Base-by-base conservation (phyloP, 2,888 invertebrate species). In the Blastobasis adustella region DNA sequence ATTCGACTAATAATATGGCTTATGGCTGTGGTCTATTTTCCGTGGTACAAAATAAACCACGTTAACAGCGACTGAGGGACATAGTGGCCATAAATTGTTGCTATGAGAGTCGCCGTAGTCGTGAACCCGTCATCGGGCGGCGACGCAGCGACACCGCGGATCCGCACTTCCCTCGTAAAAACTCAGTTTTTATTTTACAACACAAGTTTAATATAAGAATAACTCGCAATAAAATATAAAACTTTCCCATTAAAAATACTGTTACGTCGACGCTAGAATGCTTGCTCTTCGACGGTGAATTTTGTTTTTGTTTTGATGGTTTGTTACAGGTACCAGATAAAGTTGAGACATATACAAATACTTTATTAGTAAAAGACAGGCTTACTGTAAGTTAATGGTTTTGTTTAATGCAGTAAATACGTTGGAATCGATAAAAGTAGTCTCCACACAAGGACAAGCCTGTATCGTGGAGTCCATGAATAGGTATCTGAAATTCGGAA, bases 11-110 rank as follows among this genome's bases (percentile, higher is more conserved):
- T 23, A 23, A 23, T 23, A 23, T 23, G 23, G 23, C 23, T 23
- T 23, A 23, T 61, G 61, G 58, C 62, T 66, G 52, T 54, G 55
- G 61, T 55, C 69, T 73, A 64, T 66, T 80, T 79, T 75, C 79
- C 69, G 72, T 73, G 67, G 70, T 76, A 77, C 79, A 79, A 79
- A 78, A 78, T 62, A 73, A 73, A 75, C 79, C 73, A 76, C 58
- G 3, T 23, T 23, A 23, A 23, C 23, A 23, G 2, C 23, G 23
- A 23, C 23, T 23, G 69, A 59, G 62, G 71, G 64, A 62, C 73
- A 76, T 81, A 75, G 79, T 60, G 63, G 58, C 59, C 58, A 69
- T 79, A 76, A 80, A 79, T 76, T 71, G 74, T 63, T 63, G 66
- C 59, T 72, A 72, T 78, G 75, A 76, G 73, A 74, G 81, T 69